Percentiles rank a stretch among this genome's conserved stretches.
Evolutionary conservation across 2,797 vertebrate genomes (phyloP).

Genomic region (Syndactyla subalaris): DNA sequence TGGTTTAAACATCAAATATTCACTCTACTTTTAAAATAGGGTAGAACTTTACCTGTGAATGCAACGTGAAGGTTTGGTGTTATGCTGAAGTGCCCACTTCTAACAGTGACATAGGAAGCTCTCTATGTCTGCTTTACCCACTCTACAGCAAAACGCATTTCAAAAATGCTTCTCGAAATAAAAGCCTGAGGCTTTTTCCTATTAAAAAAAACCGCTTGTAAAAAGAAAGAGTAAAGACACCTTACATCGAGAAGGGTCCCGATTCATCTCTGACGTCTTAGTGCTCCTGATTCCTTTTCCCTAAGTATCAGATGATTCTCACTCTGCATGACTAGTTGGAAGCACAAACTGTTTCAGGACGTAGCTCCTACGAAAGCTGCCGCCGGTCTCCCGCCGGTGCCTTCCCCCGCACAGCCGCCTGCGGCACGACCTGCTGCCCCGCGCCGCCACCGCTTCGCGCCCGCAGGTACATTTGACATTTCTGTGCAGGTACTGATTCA

Average conservation of each 20-base stretch:
- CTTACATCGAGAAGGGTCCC: background rate
- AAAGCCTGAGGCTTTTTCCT: background rate
- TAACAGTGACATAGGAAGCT: background rate
- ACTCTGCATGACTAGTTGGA: accelerated
- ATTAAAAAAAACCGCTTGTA: background rate
- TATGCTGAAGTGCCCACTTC: background rate
- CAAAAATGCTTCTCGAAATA: background rate
- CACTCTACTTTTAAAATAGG: background rate
- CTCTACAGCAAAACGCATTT: background rate
- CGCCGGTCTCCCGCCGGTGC: background rate
- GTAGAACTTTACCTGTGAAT: background rate
- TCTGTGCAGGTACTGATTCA: accelerated
- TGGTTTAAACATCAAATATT: background rate
- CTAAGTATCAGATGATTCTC: background rate
- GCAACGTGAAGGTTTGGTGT: background rate
- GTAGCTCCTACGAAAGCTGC: background rate
- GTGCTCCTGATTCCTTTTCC: background rate
- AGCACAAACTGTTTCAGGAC: background rate
- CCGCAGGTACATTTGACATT: accelerated
- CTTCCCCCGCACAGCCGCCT: background rate
- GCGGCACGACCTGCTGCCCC: background rate
- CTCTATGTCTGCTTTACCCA: accelerated
- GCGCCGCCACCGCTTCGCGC: background rate
- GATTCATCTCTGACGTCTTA: background rate
- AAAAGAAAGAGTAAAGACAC: background rate